Conservation (phyloP, 2,888 invertebrate species). For the Neoitamus cyanurus region DNA sequence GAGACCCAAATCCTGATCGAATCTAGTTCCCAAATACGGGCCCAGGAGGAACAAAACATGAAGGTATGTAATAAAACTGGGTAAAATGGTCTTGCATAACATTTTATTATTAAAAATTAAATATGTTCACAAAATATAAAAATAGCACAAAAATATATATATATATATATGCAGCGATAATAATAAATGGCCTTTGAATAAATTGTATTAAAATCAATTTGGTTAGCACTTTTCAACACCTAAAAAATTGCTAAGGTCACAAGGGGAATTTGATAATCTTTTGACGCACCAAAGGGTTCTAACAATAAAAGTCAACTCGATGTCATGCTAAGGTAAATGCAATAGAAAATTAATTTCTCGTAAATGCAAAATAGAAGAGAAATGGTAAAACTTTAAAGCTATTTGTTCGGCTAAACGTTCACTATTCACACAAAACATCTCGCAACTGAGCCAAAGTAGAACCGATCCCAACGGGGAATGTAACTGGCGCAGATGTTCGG, state of each 20-base stretch:
- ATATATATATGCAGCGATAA: conserved; percentile 14
- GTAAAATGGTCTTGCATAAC: neutral
- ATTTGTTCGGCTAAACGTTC: neutral
- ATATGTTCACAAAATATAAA: conserved; percentile 40
- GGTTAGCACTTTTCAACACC: conserved; percentile 28
- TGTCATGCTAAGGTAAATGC: neutral
- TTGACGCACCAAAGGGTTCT: neutral
- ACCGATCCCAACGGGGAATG: neutral
- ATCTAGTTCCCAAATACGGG: no score
- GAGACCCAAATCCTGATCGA: no score
- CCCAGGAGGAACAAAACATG: neutral
- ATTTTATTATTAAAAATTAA: conserved; percentile 36
- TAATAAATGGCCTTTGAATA: conserved; percentile 36
- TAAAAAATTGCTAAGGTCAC: conserved; percentile 16
- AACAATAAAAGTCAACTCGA: neutral
- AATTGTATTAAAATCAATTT: conserved; percentile 23
- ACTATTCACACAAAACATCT: neutral
- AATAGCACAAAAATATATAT: conserved; percentile 43
- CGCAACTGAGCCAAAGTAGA: neutral
- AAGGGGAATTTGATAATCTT: neutral
- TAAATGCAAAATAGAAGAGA: neutral
- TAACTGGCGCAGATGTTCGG: neutral
- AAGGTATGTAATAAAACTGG: neutral
- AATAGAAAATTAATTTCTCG: neutral
- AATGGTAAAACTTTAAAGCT: conserved; percentile 11